These are phyloP conservation scores for Ictidomys tridecemlineatus DNA, from an alignment of 2,113 vertebrate species.

Conservation along the genomic window DNA sequence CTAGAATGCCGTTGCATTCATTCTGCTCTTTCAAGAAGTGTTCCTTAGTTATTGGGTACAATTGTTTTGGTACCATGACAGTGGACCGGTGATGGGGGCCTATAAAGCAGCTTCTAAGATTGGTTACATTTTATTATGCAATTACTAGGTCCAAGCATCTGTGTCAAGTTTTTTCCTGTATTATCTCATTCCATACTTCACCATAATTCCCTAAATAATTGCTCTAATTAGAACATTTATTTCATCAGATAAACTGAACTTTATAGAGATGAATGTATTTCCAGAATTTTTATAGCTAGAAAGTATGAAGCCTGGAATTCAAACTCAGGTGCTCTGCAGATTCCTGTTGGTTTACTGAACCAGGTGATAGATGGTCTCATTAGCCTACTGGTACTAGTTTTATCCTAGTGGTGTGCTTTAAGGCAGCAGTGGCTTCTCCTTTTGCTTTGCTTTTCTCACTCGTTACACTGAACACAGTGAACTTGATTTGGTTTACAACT, in stretches of 20 bases:
- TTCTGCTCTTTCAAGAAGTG: neutral
- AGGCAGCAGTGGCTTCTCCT: neutral
- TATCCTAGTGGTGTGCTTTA: neutral
- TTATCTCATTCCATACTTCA: neutral
- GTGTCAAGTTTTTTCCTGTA: neutral
- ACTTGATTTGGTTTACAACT: neutral
- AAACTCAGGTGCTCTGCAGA: neutral
- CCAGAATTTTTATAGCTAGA: neutral
- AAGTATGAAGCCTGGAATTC: neutral
- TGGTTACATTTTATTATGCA: neutral
- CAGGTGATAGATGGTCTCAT: neutral
- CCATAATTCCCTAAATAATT: neutral
- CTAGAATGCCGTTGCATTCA: neutral
- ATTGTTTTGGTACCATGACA: neutral
- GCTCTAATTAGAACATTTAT: neutral
- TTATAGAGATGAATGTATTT: no score
- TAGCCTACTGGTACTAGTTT: neutral
- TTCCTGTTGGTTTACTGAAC: neutral
- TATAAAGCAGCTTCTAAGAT: rapidly evolving
- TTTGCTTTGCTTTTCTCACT: neutral
- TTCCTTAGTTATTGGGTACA: neutral
- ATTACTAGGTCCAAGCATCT: neutral
- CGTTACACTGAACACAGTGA: neutral
- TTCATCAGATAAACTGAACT: neutral
- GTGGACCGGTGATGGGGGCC: rapidly evolving